Conservation (phyloP, 2,888 invertebrate species). For the Achlya flavicornis region DNA sequence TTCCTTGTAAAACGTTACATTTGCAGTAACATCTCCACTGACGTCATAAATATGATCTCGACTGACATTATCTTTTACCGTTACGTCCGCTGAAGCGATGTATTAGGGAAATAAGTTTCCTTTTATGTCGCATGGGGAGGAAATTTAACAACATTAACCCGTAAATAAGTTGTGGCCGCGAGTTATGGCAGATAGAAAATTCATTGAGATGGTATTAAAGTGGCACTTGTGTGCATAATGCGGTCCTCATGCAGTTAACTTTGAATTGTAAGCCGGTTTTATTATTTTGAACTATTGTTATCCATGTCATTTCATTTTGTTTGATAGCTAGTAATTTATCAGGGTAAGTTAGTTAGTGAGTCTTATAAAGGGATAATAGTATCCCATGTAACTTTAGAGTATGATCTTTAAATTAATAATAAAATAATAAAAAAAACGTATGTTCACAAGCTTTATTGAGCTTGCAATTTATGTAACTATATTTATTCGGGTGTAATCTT, state of each 20-base stretch:
- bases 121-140: slow-evolving; percentile 59
- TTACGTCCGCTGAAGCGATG: slow-evolving; percentile 51
- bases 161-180: slow-evolving; percentile 32
- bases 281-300: neutral
- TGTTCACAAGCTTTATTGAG: too few species aligned
- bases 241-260: neutral
- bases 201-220: slow-evolving; percentile 37
- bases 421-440: too few species aligned
- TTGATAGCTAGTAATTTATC: too few species aligned
- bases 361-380: too few species aligned
- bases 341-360: too few species aligned
- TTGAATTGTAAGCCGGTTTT: neutral
- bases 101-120: slow-evolving; percentile 67
- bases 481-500: too few species aligned
- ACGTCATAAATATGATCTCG: slow-evolving; percentile 60
- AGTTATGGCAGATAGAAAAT: slow-evolving; percentile 38
- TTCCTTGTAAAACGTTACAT: slow-evolving; percentile 30
- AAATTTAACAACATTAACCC: slow-evolving; percentile 62
- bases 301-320: neutral
- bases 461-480: too few species aligned
- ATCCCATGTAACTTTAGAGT: too few species aligned
- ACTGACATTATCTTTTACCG: slow-evolving; percentile 50
- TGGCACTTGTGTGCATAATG: slow-evolving; percentile 20
- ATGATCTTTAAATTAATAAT: too few species aligned
- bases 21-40: slow-evolving; percentile 42